Evolutionary conservation across 2,888 invertebrate species (phyloP).

Genomic region (Arrhopalites spinosus): DNA sequence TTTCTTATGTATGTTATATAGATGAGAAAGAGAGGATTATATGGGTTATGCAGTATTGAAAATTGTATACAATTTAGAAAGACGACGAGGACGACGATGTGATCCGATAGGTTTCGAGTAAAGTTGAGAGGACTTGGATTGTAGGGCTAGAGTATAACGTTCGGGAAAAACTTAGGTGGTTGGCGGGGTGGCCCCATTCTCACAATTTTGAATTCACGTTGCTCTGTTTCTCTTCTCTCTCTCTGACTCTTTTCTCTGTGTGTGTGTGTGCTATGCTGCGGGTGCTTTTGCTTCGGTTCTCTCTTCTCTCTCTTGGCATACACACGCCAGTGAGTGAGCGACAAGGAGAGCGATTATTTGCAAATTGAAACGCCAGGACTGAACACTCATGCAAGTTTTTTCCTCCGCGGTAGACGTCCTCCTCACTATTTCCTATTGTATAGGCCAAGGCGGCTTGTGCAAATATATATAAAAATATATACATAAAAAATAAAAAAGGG

Average conservation of each 20-base stretch:
- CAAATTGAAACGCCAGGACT: no score
- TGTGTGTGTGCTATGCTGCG: neutral
- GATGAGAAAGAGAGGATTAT: neutral
- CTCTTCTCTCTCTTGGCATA: neutral
- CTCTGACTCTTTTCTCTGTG: neutral
- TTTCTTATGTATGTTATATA: neutral
- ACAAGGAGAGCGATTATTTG: no score
- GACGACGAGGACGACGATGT: neutral
- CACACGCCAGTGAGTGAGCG: neutral
- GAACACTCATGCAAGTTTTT: no score
- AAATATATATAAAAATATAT: no score
- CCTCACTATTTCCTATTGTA: no score
- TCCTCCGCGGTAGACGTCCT: no score
- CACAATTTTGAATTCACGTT: conserved; percentile 29
- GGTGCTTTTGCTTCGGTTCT: no score
- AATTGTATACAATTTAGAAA: neutral
- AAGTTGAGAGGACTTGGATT: neutral
- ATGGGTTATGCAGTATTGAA: neutral
- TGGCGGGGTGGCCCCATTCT: conserved; percentile 29
- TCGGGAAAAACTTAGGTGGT: conserved; percentile 21
- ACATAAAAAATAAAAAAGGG: no score
- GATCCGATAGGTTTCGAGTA: neutral
- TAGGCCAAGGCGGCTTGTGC: no score
- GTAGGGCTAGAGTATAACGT: neutral
- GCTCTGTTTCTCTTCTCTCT: conserved; percentile 13